These are phyloP conservation scores for Promerops cafer DNA, from an alignment of 2,113 vertebrate species.

Conservation along the genomic window DNA sequence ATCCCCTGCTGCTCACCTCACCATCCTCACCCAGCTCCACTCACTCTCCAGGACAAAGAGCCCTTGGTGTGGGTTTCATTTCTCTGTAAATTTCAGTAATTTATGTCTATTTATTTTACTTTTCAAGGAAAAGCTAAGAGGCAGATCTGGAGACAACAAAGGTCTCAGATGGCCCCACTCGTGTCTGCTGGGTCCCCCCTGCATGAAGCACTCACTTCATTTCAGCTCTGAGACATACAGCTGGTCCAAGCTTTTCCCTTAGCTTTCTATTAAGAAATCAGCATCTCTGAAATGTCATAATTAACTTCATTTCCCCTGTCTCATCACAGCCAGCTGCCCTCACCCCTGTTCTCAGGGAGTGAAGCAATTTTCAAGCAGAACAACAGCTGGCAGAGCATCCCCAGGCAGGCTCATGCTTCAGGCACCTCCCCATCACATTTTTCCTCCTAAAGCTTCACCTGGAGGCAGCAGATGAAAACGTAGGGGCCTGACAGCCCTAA, in stretches of 20 bases:
- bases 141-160: neutral
- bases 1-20: neutral
- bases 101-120: neutral
- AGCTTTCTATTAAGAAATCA: neutral
- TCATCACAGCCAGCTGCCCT: neutral
- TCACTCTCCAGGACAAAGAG: neutral
- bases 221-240: neutral
- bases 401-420: neutral
- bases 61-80: neutral
- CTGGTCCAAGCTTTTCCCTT: neutral
- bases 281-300: neutral
- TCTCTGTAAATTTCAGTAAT: too few relatives aligned
- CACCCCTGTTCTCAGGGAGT: neutral
- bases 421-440: neutral
- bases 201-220: neutral
- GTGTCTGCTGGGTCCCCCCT: neutral
- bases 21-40: neutral
- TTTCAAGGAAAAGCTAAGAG: neutral
- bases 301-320: slow-evolving; percentile 2
- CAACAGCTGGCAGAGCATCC: neutral
- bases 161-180: neutral
- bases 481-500: neutral
- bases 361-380: neutral
- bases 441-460: neutral
- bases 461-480: neutral